Conservation (phyloP, 2,888 invertebrate genomes). For the Acanthosepion lycidas region DNA sequence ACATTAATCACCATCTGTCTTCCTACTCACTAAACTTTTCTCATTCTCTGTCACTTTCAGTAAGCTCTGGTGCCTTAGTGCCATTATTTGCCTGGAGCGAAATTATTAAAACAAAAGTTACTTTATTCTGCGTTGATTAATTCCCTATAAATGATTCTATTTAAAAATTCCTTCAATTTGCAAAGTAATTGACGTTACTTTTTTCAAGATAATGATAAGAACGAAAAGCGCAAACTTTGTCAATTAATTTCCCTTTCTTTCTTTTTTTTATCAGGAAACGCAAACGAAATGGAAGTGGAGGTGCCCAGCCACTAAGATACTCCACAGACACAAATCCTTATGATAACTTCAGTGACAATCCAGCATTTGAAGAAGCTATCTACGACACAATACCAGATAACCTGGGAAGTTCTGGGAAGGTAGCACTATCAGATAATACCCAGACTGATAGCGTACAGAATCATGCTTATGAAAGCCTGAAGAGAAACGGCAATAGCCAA, state of each 20-base stretch:
- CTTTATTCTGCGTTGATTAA: too few species aligned
- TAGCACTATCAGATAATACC: background rate
- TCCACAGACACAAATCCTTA: background rate
- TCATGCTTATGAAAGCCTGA: background rate
- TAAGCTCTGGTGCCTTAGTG: too few species aligned
- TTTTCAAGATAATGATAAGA: too few species aligned
- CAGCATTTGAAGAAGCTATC: background rate
- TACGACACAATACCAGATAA: background rate
- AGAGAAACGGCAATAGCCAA: background rate
- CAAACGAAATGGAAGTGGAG: background rate
- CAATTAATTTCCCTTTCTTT: background rate
- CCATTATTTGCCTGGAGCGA: too few species aligned
- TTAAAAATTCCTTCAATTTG: too few species aligned
- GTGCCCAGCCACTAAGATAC: background rate
- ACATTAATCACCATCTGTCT: too few species aligned
- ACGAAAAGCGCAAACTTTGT: background rate
- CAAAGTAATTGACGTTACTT: too few species aligned
- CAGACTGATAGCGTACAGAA: background rate
- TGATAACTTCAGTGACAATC: background rate
- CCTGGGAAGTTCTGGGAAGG: background rate
- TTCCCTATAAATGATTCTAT: too few species aligned
- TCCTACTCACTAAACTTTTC: too few species aligned
- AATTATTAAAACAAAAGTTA: too few species aligned
- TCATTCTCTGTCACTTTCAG: too few species aligned
- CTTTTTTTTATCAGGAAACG: background rate